Evolutionary conservation across 2,797 vertebrate species (phyloP).

Genomic region (Gymnocypris eckloni): DNA sequence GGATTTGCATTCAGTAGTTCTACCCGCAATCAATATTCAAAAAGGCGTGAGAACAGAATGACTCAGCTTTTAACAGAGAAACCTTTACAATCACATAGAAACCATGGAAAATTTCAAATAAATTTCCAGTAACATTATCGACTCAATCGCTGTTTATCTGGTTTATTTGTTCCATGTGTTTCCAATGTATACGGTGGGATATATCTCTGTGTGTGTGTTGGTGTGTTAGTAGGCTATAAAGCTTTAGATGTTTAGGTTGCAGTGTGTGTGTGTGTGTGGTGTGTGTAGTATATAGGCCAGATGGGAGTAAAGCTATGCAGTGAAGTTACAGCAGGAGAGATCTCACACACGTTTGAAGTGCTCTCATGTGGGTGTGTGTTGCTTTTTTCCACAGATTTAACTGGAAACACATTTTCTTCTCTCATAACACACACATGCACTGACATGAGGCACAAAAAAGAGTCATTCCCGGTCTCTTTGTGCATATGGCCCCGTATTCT

Average conservation of each 20-base stretch:
- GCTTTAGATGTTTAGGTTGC: constrained; percentile 39
- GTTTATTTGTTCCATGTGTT: constrained; percentile 51
- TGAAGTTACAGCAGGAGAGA: constrained; percentile 57
- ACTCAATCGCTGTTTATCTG: constrained; percentile 1
- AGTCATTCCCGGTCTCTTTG: constrained; percentile 29
- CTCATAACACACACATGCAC: constrained; percentile 58
- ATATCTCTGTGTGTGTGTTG: constrained; percentile 22
- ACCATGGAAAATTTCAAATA: neutral
- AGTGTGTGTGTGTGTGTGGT: constrained; percentile 41
- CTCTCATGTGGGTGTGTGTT: constrained; percentile 71
- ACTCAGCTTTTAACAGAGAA: constrained; percentile 23
- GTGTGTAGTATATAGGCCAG: constrained; percentile 58
- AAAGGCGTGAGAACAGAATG: constrained; percentile 33
- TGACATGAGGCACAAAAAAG: constrained; percentile 24
- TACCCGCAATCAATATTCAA: constrained; percentile 33
- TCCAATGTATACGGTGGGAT: neutral
- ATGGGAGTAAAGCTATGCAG: constrained; percentile 55
- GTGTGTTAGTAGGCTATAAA: constrained; percentile 33
- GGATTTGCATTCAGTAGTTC: constrained; percentile 28
- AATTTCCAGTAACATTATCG: neutral
- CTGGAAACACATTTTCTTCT: constrained; percentile 82
- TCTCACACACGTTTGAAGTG: constrained; percentile 75
- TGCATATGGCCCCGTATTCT: constrained; percentile 35
- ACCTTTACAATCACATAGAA: neutral
- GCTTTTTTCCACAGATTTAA: constrained; percentile 76